Evolutionary conservation across 2,113 vertebrate genomes (phyloP).

Genomic region (Chaetura pelagica): DNA sequence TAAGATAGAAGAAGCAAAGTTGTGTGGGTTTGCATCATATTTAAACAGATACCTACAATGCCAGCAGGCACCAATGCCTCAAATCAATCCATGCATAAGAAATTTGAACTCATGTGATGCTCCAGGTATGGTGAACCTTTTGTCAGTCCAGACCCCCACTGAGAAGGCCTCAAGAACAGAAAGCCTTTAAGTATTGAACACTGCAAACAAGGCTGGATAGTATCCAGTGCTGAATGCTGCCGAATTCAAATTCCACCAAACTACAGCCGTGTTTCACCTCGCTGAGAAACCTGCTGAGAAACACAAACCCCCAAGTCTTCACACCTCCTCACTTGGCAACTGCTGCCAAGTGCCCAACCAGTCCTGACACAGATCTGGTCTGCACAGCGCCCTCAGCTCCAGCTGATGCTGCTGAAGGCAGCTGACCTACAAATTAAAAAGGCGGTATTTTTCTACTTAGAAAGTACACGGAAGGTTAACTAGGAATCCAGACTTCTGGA

Average conservation of each 20-base stretch:
- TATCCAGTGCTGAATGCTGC: neutral
- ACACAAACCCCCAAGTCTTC: neutral
- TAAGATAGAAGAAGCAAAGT: neutral
- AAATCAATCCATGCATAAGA: neutral
- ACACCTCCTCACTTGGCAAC: neutral
- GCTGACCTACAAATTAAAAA: neutral
- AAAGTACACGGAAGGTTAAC: neutral
- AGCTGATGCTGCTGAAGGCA: neutral
- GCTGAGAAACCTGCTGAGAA: neutral
- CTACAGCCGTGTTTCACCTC: neutral
- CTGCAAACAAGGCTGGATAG: neutral
- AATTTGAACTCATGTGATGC: accelerated
- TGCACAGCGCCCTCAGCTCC: neutral
- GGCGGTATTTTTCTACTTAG: neutral
- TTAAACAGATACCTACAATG: neutral
- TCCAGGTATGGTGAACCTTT: neutral
- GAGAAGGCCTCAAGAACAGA: neutral
- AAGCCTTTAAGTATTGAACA: neutral
- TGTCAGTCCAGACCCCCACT: neutral
- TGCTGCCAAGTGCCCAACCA: neutral
- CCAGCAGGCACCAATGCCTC: neutral
- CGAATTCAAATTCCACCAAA: neutral
- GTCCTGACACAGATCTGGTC: neutral
- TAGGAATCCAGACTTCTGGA: neutral
- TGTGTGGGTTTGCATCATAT: neutral